Evolutionary conservation across 1,140 invertebrate genomes (phyloP).

Genomic region (Coenobita brevimanus): DNA sequence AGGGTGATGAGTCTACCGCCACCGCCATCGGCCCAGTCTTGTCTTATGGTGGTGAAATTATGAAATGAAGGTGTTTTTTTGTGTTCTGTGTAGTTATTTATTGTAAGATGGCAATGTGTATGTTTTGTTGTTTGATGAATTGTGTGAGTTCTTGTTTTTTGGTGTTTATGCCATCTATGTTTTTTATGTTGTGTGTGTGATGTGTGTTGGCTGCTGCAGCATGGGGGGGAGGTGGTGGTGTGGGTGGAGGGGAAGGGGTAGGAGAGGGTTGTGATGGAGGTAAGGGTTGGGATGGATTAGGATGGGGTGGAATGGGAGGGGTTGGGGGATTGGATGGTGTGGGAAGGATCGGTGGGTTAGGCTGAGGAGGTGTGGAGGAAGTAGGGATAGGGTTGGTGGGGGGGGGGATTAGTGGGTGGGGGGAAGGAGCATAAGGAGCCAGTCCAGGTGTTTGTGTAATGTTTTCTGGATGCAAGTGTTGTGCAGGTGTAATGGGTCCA

Average conservation of each 20-base stretch:
- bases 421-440: neutral
- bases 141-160: neutral
- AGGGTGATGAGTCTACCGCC: neutral
- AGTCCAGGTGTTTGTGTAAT: slow-evolving; percentile 18
- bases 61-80: slow-evolving; percentile 40
- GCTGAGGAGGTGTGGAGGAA: no score
- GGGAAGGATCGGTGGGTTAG: no score
- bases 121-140: neutral
- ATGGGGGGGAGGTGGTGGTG: no score
- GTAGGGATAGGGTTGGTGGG: no score
- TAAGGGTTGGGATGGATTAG: no score
- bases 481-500: neutral
- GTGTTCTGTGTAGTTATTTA: neutral
- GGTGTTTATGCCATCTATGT: slow-evolving; percentile 14
- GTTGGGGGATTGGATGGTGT: no score
- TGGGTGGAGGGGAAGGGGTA: no score
- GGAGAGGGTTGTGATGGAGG: no score
- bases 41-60: slow-evolving; percentile 16
- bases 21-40: neutral
- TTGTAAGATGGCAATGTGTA: neutral
- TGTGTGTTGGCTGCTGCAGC: neutral
- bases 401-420: neutral
- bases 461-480: slow-evolving; percentile 11
- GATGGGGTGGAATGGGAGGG: no score
- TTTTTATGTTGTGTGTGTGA: neutral